A percentile compares a stretch with the other conserved stretches of the same genome.
Evolutionary conservation across 2,113 vertebrate species (phyloP).

Genomic region (Sylvia atricapilla): DNA sequence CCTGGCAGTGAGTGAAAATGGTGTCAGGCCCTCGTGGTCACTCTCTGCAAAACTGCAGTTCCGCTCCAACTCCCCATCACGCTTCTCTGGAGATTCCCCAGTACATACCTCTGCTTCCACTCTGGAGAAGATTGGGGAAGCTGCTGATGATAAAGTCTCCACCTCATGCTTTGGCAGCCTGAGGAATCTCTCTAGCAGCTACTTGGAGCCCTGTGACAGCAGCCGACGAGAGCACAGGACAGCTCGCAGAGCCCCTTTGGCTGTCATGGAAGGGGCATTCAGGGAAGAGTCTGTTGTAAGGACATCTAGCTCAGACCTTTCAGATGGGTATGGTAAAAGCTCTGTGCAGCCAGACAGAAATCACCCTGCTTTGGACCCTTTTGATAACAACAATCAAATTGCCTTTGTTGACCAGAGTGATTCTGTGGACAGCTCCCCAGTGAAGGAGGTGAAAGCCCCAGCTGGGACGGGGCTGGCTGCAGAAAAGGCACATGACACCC

Average conservation of each 20-base stretch:
- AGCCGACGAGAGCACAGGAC: constrained; percentile 82
- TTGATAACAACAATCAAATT: constrained; percentile 94
- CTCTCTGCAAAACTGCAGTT: constrained; percentile 91
- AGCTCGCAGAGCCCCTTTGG: constrained; percentile 83
- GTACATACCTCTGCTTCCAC: constrained; percentile 83
- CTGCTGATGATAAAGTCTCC: constrained; percentile 88
- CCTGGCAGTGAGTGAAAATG: constrained; percentile 85
- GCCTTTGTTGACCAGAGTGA: constrained; percentile 88
- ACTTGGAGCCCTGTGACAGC: constrained; percentile 70
- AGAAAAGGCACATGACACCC: constrained; percentile 72
- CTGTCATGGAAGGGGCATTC: constrained; percentile 86
- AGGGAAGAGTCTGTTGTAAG: constrained; percentile 77
- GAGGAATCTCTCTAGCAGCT: constrained; percentile 76
- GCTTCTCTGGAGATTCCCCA: constrained; percentile 92
- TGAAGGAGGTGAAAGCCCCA: constrained; percentile 84
- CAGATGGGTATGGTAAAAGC: constrained; percentile 75
- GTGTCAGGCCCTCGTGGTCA: constrained; percentile 89
- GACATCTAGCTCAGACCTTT: constrained; percentile 65
- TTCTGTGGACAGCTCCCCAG: constrained; percentile 80
- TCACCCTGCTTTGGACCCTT: constrained; percentile 75
- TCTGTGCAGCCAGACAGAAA: constrained; percentile 75
- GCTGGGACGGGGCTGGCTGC: constrained; percentile 63
- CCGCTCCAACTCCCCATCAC: constrained; percentile 91
- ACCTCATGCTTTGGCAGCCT: constrained; percentile 89
- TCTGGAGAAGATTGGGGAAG: constrained; percentile 90